Base-by-base conservation (phyloP, 2,113 vertebrate species). In the Halcyon senegalensis region DNA sequence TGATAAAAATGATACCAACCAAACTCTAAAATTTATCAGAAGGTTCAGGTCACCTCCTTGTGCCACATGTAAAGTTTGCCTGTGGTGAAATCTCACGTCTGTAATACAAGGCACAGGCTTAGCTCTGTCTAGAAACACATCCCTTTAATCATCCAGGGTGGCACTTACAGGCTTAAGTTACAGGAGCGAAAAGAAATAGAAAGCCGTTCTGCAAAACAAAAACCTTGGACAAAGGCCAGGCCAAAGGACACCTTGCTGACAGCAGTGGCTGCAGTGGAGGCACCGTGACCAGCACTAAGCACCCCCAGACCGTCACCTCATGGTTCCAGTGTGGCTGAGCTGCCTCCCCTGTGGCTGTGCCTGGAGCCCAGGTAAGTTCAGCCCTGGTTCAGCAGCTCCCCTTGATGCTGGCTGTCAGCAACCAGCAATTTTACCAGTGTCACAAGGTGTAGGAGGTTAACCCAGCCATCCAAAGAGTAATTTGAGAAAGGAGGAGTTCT, bases 401-500 rank as follows among this genome's bases (percentile, higher is more conserved):
- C 18, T 50, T 0, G 67, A 4, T 3, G n/a, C 53, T 50, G 17
- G 8, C 72, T 75, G 67, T 19, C 64, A 51, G 50, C 81, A 60
- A 2, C 37, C 83, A 16, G 62, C 69, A 39, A 27, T 77, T 31
- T 58, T 11, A n/a, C 16, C 5, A 2, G 41, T 3, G 28, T 16
- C 16, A 19, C 48, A 4, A 24, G 64, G 48, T 12, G 48, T 4
- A 3, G 16, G 33, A 41, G 73, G 35, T 17, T 28, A 44, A 50
- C 33, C 13, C 35, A 0, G 12, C 2, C 7, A 0, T 4, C 43
- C 63, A 8, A 16, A 51, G 41, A 28, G 51, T 11, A 13, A 39
- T 6, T 5, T 6, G 51, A 69, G 76, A 37, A 18, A 1, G 16
- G 24, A 27, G 43, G 64, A 70, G 39, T 25, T 33, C 43, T 68